phyloP scores from a whole-genome alignment of 2,113 vertebrate species.

The Bubo scandiacus region DNA sequence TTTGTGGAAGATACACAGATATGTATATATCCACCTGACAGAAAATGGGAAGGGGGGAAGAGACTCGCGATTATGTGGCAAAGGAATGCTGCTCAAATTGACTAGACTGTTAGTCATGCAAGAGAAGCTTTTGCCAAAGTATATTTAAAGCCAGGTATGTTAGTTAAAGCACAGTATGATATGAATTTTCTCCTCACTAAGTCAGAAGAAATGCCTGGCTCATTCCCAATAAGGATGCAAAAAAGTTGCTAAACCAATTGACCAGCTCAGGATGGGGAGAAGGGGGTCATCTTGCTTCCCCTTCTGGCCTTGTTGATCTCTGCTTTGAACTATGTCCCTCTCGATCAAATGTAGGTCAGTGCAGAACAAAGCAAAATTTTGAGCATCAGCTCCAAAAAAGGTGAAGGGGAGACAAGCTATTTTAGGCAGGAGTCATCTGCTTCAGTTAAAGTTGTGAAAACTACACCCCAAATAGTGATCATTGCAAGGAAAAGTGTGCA shows the following conservation, averaged over 20 bases:
- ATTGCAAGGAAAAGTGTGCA: not conserved
- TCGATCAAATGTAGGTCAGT: not conserved
- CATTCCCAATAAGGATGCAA: not conserved
- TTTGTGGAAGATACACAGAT: not conserved
- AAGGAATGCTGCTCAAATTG: not conserved
- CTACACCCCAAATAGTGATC: not conserved
- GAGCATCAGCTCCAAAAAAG: not conserved
- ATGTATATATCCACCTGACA: not conserved
- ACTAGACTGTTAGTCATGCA: not conserved
- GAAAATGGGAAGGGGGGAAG: not conserved
- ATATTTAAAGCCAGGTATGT: not conserved
- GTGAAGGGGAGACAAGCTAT: not conserved
- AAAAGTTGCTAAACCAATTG: not conserved
- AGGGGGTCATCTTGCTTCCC: not conserved
- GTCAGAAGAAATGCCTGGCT: not conserved
- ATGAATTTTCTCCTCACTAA: not conserved
- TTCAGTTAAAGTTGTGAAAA: not conserved
- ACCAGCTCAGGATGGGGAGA: not conserved
- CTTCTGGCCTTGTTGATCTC: not conserved
- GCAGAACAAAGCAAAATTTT: not conserved
- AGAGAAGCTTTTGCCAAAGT: not conserved
- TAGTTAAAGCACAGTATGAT: not conserved
- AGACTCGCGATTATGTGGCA: not conserved
- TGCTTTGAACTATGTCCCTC: not conserved
- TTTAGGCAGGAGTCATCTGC: not conserved